These are phyloP conservation scores for Monopis laevigella DNA, from an alignment of 2,888 invertebrate species.

Conservation along the genomic window DNA sequence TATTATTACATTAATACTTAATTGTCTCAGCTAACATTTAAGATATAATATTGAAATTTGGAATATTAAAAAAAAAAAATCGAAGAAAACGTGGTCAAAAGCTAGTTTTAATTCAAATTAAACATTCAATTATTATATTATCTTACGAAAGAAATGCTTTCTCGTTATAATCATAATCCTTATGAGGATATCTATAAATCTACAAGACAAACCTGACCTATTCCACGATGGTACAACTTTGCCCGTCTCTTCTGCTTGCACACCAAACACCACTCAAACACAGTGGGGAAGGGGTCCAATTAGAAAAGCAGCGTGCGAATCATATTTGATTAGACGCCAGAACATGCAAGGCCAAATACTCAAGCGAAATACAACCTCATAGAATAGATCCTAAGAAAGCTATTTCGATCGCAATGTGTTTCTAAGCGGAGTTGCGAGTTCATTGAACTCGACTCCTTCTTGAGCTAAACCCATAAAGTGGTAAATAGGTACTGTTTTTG, in stretches of 20 bases:
- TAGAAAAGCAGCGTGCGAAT: neutral
- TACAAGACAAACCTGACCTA: neutral
- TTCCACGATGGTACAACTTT: neutral
- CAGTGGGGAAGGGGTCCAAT: neutral
- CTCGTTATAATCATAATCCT: neutral
- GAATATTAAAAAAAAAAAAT: too few relatives aligned
- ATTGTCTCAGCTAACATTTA: too few relatives aligned
- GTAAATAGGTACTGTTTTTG: constrained; percentile 9
- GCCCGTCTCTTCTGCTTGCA: neutral
- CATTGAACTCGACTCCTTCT: constrained; percentile 29
- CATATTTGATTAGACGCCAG: neutral
- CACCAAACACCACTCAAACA: neutral
- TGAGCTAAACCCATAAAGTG: constrained; percentile 27
- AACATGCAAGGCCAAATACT: neutral
- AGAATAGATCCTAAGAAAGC: neutral
- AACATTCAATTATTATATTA: too few relatives aligned
- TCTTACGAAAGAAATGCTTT: too few relatives aligned
- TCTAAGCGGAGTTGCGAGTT: neutral
- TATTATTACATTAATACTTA: too few relatives aligned
- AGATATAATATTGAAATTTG: too few relatives aligned
- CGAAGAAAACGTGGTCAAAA: too few relatives aligned
- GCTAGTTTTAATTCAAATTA: too few relatives aligned
- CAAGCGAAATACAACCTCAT: neutral
- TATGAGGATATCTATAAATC: neutral
- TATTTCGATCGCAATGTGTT: neutral